Percentiles rank a stretch among this genome's conserved stretches.
Conservation (phyloP, 37 sponge, comb jelly and placozoan species). For the Beroe ovata region DNA sequence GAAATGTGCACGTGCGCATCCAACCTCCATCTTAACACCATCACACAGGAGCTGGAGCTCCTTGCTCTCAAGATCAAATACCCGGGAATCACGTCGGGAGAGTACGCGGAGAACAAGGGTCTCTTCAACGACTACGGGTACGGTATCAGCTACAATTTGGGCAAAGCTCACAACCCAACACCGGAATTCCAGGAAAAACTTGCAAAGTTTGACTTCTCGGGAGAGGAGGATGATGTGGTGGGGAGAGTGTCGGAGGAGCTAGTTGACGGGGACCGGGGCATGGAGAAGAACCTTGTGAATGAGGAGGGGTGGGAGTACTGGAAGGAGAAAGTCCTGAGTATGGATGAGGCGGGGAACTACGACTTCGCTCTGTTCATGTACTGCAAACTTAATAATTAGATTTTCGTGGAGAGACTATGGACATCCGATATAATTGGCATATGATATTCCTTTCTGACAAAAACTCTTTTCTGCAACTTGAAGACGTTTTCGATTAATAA, state of each 20-base stretch:
- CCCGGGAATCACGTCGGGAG: constrained; percentile 30
- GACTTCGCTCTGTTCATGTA: constrained; percentile 32
- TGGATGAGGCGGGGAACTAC: constrained; percentile 24
- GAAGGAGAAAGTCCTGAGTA: constrained; percentile 8
- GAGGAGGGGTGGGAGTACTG: constrained; percentile 53
- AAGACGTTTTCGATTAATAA: too few species aligned
- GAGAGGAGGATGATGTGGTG: constrained; percentile 16
- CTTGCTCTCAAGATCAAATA: constrained; percentile 47
- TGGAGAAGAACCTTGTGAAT: not conserved
- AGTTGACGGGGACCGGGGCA: constrained; percentile 38
- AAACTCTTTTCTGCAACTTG: too few species aligned
- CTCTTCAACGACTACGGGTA: not conserved
- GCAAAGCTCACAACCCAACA: not conserved
- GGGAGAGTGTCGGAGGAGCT: constrained; percentile 7
- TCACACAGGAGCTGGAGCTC: constrained; percentile 18
- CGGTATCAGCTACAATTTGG: not conserved
- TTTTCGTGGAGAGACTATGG: too few species aligned
- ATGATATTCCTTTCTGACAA: too few species aligned
- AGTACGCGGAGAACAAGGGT: not conserved
- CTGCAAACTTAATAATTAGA: constrained; percentile 34
- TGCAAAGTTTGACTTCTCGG: constrained; percentile 2
- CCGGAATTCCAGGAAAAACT: constrained; percentile 4
- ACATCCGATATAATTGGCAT: too few species aligned
- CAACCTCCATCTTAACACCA: not conserved
- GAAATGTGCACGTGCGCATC: constrained; percentile 11